These are phyloP conservation scores for Julus scanicus DNA, from an alignment of 2,888 invertebrate genomes.

Conservation along the genomic window DNA sequence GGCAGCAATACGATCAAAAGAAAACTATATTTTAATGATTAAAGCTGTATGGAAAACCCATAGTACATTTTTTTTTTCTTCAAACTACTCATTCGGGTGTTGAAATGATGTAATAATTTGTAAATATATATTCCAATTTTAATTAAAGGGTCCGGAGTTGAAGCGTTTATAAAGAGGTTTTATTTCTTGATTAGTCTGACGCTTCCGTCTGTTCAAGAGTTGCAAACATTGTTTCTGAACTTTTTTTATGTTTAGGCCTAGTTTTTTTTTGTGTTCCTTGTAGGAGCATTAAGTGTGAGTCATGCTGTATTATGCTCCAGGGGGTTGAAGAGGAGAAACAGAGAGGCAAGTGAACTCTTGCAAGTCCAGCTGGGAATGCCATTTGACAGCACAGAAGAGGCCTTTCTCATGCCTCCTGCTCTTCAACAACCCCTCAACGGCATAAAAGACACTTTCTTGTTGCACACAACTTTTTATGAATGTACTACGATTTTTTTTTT, in stretches of 20 bases:
- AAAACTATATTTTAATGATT: constrained; percentile 2
- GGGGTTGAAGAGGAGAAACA: constrained; percentile 9
- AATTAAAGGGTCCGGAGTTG: background rate
- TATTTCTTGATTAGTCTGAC: background rate
- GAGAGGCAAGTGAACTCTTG: constrained; percentile 23
- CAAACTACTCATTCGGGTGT: background rate
- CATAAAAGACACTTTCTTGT: constrained; percentile 39
- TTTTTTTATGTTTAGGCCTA: background rate
- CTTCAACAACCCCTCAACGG: background rate
- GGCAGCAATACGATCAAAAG: too few species aligned
- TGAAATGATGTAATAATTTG: background rate
- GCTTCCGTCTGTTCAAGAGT: background rate
- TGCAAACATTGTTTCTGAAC: background rate
- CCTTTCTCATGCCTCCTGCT: constrained; percentile 14
- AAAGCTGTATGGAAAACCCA: too few species aligned
- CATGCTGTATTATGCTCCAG: constrained; percentile 27
- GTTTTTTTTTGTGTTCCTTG: background rate
- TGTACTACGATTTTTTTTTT: background rate
- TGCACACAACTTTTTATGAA: background rate
- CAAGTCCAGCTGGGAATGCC: constrained; percentile 29
- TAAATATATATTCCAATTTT: background rate
- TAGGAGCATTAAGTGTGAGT: constrained; percentile 16
- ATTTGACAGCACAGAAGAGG: constrained; percentile 36
- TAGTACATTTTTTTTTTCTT: too few species aligned
- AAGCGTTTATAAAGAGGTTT: background rate